Conservation (phyloP, 2,113 vertebrate species). For the Felis chaus region DNA sequence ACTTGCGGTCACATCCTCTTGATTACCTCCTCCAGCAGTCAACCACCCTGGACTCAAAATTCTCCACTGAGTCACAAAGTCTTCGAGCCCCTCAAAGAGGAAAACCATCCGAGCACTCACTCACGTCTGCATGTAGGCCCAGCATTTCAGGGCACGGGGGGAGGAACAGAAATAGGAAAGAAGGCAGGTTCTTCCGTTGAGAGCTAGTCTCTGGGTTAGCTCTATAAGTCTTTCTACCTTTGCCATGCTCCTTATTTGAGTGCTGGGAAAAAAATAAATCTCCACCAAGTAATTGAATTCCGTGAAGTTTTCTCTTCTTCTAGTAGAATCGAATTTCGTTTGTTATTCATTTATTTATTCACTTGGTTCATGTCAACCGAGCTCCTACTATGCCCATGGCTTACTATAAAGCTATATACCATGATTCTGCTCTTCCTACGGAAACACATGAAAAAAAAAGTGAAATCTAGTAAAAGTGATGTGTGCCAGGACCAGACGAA, state of each 20-base stretch:
- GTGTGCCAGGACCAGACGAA: background rate
- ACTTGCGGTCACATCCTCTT: background rate
- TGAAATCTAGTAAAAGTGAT: background rate
- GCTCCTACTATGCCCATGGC: background rate
- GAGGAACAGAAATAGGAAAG: background rate
- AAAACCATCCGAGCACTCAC: background rate
- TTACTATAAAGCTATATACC: background rate
- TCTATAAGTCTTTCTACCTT: background rate
- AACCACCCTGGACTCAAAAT: background rate
- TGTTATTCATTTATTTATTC: background rate
- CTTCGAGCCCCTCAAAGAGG: fast-evolving
- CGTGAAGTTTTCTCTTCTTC: background rate
- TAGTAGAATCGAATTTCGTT: background rate
- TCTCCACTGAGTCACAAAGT: background rate
- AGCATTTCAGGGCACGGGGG: background rate
- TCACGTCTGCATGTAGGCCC: fast-evolving
- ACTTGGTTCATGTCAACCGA: background rate
- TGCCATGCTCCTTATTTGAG: background rate
- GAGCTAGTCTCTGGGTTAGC: background rate
- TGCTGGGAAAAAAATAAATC: background rate
- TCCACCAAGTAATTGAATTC: background rate
- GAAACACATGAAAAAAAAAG: background rate
- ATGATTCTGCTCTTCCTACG: background rate
- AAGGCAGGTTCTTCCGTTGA: background rate
- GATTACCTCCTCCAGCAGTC: background rate